Base-by-base conservation (phyloP, 64 coral and sea anemone species). In the Montipora capricornis region DNA sequence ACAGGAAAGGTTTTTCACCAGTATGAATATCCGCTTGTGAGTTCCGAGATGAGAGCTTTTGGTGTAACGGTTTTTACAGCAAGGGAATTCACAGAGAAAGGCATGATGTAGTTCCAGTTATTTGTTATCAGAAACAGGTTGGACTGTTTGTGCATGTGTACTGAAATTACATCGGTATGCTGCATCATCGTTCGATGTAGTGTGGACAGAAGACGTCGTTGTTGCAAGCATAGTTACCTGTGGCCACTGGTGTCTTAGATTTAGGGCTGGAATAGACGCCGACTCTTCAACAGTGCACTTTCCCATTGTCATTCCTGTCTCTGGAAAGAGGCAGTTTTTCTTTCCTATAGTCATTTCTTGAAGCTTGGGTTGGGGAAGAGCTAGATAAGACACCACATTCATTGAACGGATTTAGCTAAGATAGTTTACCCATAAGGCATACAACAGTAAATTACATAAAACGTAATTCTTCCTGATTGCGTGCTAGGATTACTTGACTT, bases 1-100 rank as follows among this genome's bases (percentile, higher is more conserved):
- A 96, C 61, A 93, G 80, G 87, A 96, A 96, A 20, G 95, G 95
- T 80, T 96, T 96, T 78, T 96, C 95, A 2, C 91, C 95, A 8
- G 79, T 95, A 16, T 90, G 93, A 57, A 22, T 22, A 95, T 84
- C 29, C 93, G 44, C n/a, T 91, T 95, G 73, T 96, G 95, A 8
- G 95, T 93, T 49, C 95, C 91, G 24, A 96, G 75, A 74, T 96
- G 91, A 11, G 95, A 96, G 29, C 95, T 96, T 64, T 96, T 93
- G 3, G 87, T 90, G 87, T 96, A 96, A 13, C 91, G 91, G 60
- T 96, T 96, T 22, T 84, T 88, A 84, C 95, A 96, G 29, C 95
- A 90, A 5, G 95, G 95, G 81, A 96, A 96, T 74, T 96, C 95
- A 73, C 95, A 96, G 49, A 73, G 95, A 77, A 96, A 96, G 29